Conservation (phyloP, 2,888 invertebrate genomes). For the Epinotia nisella region DNA sequence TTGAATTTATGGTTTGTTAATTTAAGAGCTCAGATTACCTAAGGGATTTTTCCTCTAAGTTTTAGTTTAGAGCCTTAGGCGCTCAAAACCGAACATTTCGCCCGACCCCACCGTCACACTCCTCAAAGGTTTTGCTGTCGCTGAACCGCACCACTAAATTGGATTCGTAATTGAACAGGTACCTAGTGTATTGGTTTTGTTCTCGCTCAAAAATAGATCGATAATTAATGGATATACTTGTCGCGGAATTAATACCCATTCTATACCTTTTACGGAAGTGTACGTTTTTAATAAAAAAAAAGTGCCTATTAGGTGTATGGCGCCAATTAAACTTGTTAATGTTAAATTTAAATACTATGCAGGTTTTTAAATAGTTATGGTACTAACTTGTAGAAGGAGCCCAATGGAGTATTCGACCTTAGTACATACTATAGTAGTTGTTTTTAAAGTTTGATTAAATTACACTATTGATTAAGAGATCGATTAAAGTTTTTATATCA, state of each 20-base stretch:
- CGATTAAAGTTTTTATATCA: neutral
- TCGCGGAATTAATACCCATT: too few relatives aligned
- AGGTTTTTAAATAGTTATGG: constrained; percentile 2
- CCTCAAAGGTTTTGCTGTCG: neutral
- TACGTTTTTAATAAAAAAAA: too few relatives aligned
- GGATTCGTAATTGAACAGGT: too few relatives aligned
- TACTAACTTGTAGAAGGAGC: neutral
- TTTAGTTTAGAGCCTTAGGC: constrained; percentile 16
- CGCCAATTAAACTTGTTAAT: neutral
- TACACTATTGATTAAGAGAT: neutral
- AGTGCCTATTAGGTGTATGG: neutral
- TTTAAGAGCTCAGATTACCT: too few relatives aligned
- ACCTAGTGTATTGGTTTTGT: too few relatives aligned
- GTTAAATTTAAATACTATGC: neutral
- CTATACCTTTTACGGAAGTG: too few relatives aligned
- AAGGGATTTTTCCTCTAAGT: neutral
- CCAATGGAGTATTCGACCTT: neutral
- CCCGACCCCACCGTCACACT: too few relatives aligned
- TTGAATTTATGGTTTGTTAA: too few relatives aligned
- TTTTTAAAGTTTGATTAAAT: neutral
- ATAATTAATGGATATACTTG: too few relatives aligned
- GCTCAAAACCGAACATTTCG: too few relatives aligned
- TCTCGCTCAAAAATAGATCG: too few relatives aligned
- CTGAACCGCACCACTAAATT: neutral
- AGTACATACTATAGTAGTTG: neutral